Evolutionary conservation across 2,113 vertebrate genomes (phyloP), one percentile per base, ranked within the genome.

Genomic region (Sterrhoptilus dennistouni): DNA sequence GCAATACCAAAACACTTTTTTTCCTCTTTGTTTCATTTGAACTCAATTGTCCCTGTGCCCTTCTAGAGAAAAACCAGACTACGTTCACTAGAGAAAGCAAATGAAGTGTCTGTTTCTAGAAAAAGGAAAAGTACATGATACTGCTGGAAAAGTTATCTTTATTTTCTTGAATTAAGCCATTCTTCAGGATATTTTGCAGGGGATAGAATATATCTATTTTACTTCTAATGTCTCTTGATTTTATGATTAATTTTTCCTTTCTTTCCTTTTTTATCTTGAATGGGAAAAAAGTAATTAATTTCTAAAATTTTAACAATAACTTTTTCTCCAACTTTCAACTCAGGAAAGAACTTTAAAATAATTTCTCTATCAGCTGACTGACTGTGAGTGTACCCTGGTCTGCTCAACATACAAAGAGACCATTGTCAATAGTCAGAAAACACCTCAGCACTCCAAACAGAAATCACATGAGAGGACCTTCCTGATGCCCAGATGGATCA

Each of bases 391-490:
- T 23, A n/a, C 44, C 12, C 69, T 53, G 50, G 54, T 69, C 71
- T 82, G 72, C 75, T n/a, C 47, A 42, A 44, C 8, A 10, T 11
- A 92, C 86, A 96, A 75, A 79, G 31, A 80, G 25, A 21, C 29
- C 31, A 31, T 65, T 96, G 90, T 87, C 76, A 91, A 12, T 42
- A 60, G 66, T 50, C 86, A 60, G 83, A 75, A 74, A 95, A 72
- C 61, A 91, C 72, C 82, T 87, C 85, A 86, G 52, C 45, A 45
- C 53, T 95, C 79, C 50, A 45, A 33, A 49, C 12, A 91, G 61
- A 63, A 89, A 93, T 95, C 94, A 96, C 59, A 85, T 92, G 93
- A 91, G 47, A 84, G 57, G 19, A 69, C 80, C 29, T 91, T 72
- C 57, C 14, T 33, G n/a, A 47, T 79, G 88, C 72, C 69, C 81